Conservation (phyloP, 2,888 invertebrate species). For the Heliconius sara region DNA sequence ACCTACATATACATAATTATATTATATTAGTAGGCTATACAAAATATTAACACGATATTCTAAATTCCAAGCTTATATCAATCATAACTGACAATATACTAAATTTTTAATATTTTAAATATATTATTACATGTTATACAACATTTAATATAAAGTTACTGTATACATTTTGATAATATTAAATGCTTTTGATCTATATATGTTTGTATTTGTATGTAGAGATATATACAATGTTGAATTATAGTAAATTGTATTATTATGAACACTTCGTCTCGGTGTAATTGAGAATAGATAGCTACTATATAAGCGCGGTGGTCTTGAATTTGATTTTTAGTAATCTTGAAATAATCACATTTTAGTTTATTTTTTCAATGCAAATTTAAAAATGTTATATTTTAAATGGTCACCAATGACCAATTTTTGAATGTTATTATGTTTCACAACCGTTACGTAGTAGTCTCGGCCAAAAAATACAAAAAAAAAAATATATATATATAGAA, state of each 20-base stretch:
- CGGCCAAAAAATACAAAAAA: neutral
- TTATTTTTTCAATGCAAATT: too few relatives aligned
- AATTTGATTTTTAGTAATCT: too few relatives aligned
- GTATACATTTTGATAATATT: neutral
- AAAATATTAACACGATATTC: neutral
- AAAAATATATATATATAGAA: too few relatives aligned
- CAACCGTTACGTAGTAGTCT: neutral
- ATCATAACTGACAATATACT: constrained; percentile 2
- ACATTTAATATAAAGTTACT: neutral
- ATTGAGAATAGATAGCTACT: too few relatives aligned
- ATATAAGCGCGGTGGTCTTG: too few relatives aligned
- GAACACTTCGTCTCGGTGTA: neutral
- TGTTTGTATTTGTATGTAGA: neutral
- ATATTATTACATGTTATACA: neutral
- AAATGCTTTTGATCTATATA: neutral
- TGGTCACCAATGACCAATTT: neutral
- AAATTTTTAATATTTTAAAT: constrained; percentile 5
- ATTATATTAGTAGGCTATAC: neutral
- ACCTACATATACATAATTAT: neutral
- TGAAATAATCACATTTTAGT: too few relatives aligned
- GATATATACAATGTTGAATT: neutral
- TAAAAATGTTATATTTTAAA: too few relatives aligned
- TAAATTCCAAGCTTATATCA: neutral
- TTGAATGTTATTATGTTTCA: neutral
- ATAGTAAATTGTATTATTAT: neutral